Conservation (phyloP, 1,140 invertebrate species). For the Dendrolimus kikuchii region DNA sequence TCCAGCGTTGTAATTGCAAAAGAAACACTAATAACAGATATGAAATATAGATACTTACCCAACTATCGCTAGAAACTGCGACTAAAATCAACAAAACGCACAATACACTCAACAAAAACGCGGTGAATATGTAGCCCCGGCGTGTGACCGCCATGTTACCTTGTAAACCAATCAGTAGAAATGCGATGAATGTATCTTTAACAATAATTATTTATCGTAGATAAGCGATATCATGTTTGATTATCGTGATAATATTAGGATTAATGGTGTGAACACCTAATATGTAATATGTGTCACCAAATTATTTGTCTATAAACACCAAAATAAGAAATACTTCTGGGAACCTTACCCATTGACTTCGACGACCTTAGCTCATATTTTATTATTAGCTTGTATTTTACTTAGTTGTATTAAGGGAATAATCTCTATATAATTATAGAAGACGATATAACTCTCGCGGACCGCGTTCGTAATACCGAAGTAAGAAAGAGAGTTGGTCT, state of each 20-base stretch:
- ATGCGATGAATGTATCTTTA: constrained; percentile 3
- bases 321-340: no score
- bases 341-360: no score
- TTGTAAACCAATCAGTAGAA: constrained; percentile 16
- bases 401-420: no score
- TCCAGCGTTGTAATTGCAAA: background rate
- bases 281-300: no score
- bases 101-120: constrained; percentile 44
- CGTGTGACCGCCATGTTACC: constrained; percentile 51
- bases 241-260: constrained; percentile 1
- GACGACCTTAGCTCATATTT: no score
- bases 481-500: no score
- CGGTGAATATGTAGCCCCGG: constrained; percentile 51
- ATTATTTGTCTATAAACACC: no score
- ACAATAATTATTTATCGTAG: constrained; percentile 7
- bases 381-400: no score
- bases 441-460: no score
- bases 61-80: constrained; percentile 47
- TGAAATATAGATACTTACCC: constrained; percentile 38
- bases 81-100: constrained; percentile 41
- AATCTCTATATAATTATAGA: no score
- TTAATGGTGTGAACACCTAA: no score
- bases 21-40: background rate
- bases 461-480: no score
- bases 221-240: constrained; percentile 14